phyloP scores from a whole-genome alignment of 2,888 invertebrate genomes.

The Drosophila trichaetosa region DNA sequence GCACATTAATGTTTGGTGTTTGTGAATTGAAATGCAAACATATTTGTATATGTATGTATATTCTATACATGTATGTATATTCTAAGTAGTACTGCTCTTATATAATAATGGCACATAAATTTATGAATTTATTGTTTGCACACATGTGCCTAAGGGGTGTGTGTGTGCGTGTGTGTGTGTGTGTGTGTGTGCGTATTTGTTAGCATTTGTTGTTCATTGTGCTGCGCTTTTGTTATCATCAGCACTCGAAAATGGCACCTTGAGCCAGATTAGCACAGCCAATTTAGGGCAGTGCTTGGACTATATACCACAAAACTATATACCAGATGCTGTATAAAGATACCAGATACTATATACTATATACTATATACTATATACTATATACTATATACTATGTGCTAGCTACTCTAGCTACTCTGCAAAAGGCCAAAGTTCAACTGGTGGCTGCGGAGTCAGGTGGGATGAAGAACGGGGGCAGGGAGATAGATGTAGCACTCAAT shows the following conservation, averaged over 20 bases:
- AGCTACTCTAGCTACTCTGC: background rate
- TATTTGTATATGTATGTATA: constrained; percentile 9
- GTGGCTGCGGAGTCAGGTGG: background rate
- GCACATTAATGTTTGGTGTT: constrained; percentile 15
- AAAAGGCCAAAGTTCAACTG: constrained; percentile 55
- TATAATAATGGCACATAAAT: constrained; percentile 23
- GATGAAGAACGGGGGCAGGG: too few relatives aligned
- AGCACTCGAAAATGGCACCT: constrained; percentile 49
- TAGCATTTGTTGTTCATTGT: constrained; percentile 16
- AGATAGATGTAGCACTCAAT: background rate
- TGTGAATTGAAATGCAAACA: constrained; percentile 38
- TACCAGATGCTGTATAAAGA: background rate
- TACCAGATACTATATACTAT: background rate
- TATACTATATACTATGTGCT: background rate
- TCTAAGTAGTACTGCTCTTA: background rate
- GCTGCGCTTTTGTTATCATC: constrained; percentile 51
- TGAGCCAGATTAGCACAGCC: constrained; percentile 46
- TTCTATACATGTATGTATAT: background rate
- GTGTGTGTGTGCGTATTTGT: constrained; percentile 5
- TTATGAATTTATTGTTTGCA: constrained; percentile 14
- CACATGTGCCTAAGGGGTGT: constrained; percentile 3
- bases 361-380: background rate
- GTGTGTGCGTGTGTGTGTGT: background rate
- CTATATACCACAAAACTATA: constrained; percentile 5
- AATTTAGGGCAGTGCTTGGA: constrained; percentile 59